Conservation (phyloP, 2,888 invertebrate species). For the Busseola fusca region DNA sequence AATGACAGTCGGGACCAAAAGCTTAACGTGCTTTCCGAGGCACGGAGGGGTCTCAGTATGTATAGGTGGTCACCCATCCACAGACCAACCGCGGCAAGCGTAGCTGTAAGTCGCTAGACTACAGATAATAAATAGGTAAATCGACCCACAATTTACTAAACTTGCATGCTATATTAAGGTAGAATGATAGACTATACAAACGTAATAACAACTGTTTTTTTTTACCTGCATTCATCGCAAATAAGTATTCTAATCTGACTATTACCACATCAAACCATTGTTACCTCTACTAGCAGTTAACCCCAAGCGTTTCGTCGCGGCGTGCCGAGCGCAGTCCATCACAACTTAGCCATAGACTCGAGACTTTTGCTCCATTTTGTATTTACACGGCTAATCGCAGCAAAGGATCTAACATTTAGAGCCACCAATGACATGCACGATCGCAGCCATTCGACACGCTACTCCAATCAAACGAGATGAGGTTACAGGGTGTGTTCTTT, state of each 20-base stretch:
- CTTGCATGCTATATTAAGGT: not conserved
- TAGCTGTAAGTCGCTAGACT: no score
- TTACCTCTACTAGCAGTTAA: not conserved
- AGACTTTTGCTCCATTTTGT: constrained; percentile 71
- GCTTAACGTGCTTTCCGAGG: no score
- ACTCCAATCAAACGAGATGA: constrained; percentile 63
- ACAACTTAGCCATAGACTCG: constrained; percentile 1
- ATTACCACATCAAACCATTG: not conserved
- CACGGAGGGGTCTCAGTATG: no score
- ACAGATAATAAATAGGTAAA: no score
- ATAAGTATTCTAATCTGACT: not conserved
- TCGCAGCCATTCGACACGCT: constrained; percentile 71
- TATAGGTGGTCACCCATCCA: no score
- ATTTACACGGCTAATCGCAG: constrained; percentile 81
- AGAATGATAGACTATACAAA: not conserved
- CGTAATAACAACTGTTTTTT: not conserved
- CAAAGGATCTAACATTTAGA: constrained; percentile 80
- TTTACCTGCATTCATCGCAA: not conserved
- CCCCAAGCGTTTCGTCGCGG: not conserved
- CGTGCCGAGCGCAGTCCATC: constrained; percentile 21
- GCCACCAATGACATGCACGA: constrained; percentile 83
- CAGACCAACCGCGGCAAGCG: no score
- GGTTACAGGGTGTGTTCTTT: constrained; percentile 65
- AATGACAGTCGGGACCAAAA: no score
- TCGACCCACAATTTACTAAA: not conserved